Evolutionary conservation across 2,888 invertebrate species (phyloP).

Genomic region (Spisula subtruncata): DNA sequence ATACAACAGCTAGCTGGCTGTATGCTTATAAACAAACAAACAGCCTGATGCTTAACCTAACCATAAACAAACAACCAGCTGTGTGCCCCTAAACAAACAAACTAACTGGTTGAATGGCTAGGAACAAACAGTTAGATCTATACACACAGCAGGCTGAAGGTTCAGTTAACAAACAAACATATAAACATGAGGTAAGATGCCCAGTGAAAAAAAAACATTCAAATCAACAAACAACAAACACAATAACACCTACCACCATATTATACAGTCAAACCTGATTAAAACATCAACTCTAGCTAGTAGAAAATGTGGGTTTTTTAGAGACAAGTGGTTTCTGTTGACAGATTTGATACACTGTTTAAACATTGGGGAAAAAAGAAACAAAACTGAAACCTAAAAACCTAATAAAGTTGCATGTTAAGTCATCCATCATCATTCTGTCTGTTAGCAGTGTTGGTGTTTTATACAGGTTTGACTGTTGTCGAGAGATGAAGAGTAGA

Average conservation of each 20-base stretch:
- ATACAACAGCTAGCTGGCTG: too few relatives aligned
- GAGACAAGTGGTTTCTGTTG: not conserved
- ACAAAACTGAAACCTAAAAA: too few relatives aligned
- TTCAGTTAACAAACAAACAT: not conserved
- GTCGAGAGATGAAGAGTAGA: not conserved
- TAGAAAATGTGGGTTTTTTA: not conserved
- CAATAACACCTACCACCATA: not conserved
- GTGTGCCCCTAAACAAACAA: not conserved
- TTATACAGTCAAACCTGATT: not conserved
- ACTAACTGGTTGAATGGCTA: not conserved
- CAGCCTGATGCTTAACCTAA: not conserved
- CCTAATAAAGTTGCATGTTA: too few relatives aligned
- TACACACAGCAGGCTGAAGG: not conserved
- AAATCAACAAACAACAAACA: constrained; percentile 11
- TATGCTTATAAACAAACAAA: not conserved
- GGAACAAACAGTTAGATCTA: not conserved
- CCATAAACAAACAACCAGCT: not conserved
- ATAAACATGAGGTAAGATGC: not conserved
- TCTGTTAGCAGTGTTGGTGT: not conserved
- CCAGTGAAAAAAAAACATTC: not conserved
- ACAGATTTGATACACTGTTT: not conserved
- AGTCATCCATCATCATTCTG: too few relatives aligned
- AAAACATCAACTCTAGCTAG: not conserved
- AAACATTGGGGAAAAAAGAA: too few relatives aligned
- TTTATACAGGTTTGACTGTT: constrained; percentile 1